Evolutionary conservation across 2,113 vertebrate species (phyloP).

Genomic region (Seriola aureovittata): DNA sequence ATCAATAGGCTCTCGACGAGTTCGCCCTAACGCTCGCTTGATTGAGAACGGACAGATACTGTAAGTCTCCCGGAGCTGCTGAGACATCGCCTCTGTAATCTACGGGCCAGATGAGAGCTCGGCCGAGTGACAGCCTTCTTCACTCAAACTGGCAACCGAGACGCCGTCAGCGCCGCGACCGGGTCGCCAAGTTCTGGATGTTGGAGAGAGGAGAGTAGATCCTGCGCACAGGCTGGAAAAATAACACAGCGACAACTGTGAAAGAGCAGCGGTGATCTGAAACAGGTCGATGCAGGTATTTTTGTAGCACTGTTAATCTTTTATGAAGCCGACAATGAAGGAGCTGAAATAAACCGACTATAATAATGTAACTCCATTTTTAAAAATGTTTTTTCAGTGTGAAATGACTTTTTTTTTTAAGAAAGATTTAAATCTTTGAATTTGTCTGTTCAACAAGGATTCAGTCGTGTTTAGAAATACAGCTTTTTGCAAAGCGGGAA

Average conservation of each 20-base stretch:
- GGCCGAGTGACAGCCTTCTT: neutral
- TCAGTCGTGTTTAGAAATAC: no score
- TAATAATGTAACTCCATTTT: no score
- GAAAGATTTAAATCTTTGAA: no score
- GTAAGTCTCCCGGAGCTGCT: slow-evolving; percentile 1
- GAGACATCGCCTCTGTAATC: slow-evolving; percentile 25
- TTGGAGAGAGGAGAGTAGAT: neutral
- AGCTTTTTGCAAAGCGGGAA: no score
- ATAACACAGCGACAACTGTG: neutral
- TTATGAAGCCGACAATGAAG: no score
- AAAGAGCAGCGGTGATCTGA: no score
- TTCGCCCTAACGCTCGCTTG: slow-evolving; percentile 25
- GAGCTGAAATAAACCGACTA: no score
- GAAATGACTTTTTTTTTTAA: no score
- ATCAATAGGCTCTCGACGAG: slow-evolving; percentile 36
- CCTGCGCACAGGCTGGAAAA: neutral
- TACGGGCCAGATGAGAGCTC: slow-evolving; percentile 33
- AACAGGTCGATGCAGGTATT: no score
- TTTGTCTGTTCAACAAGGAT: no score
- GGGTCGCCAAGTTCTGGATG: neutral
- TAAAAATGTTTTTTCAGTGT: no score
- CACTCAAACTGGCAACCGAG: slow-evolving; percentile 12
- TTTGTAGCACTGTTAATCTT: no score
- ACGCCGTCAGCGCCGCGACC: neutral
- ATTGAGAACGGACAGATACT: slow-evolving; percentile 29